Evolutionary conservation across 2,888 invertebrate genomes (phyloP).

Genomic region (Troglohyphantes excavatus): DNA sequence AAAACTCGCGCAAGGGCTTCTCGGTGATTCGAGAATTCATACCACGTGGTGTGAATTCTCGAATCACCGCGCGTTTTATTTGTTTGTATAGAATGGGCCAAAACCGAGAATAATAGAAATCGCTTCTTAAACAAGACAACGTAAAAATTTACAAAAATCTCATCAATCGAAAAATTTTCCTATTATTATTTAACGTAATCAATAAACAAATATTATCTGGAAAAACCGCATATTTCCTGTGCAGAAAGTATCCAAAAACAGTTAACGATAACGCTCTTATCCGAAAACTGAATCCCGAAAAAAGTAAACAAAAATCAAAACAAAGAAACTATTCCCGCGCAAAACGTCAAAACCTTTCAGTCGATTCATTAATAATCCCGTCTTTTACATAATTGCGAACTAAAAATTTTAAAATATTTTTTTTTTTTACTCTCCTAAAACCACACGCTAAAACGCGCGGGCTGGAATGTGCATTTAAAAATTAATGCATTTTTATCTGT

Average conservation of each 20-base stretch:
- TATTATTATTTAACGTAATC: background rate
- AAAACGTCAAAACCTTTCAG: conserved; percentile 57
- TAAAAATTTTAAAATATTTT: conserved; percentile 70
- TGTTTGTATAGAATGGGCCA: too few species aligned
- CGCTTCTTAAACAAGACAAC: too few species aligned
- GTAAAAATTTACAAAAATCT: background rate
- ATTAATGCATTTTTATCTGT: conserved; percentile 78
- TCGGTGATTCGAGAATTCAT: too few species aligned
- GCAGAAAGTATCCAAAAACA: conserved; percentile 10
- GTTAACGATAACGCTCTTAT: conserved; percentile 27
- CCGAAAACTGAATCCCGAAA: background rate
- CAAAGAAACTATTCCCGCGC: background rate
- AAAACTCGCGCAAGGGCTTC: too few species aligned
- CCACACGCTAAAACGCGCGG: conserved; percentile 16
- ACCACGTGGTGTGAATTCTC: too few species aligned
- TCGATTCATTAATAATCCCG: conserved; percentile 70
- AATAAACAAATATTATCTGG: conserved; percentile 13
- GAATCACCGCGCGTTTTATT: too few species aligned
- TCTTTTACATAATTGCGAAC: conserved; percentile 74
- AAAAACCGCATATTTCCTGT: background rate
- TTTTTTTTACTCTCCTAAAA: background rate
- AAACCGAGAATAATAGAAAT: too few species aligned
- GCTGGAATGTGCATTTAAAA: conserved; percentile 57
- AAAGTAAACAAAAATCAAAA: background rate
- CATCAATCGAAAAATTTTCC: background rate